Evolutionary conservation across 2,888 invertebrate species (phyloP), one percentile per base, ranked within the genome.

Genomic region (Polyommatus iphigenia): DNA sequence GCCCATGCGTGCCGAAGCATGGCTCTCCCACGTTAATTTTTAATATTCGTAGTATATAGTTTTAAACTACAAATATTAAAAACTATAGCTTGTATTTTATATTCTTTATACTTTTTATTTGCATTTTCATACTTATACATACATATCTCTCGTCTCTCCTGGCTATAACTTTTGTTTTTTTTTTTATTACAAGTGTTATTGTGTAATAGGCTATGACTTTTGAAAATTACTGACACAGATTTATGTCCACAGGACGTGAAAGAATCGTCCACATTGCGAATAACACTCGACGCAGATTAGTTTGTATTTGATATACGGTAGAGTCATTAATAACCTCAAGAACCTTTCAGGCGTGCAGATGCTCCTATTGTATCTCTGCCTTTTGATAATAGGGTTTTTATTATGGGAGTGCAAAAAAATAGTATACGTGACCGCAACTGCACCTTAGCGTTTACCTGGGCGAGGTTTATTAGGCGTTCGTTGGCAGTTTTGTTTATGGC

Each of bases 401-500:
- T 85, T 89, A 88, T 87, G 78, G 78, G 73, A 87, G 88, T 87
- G 84, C 85, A 88, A 87, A 90, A 24, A 87, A 79, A 80, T 82
- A 81, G 80, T 76, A 84, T 84, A 86, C 86, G 87, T 86, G 79
- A 78, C 81, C 80, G 78, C 84, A 75, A 78, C 59, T 24, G 41
- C 77, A 73, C 73, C 72, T 77, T 72, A 83, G 83, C 84, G 85
- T 83, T 85, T 84, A 83, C 83, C 84, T 84, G 83, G 80, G 79
- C 10, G 57, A 77, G 50, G 72, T 73, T 73, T 57, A 73, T 77
- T 75, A 54, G 75, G 5, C 29, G n/a, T 32, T 71, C 7, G 71
- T 71, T 24, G 6, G 72, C 7, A 79, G 57, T 57, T 80, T 76
- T 50, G 72, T 79, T 78, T 73, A 73, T 13, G 41, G 32, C 41